Base-by-base conservation (phyloP, 2,113 vertebrate species). In the Cranoglanis bouderius region DNA sequence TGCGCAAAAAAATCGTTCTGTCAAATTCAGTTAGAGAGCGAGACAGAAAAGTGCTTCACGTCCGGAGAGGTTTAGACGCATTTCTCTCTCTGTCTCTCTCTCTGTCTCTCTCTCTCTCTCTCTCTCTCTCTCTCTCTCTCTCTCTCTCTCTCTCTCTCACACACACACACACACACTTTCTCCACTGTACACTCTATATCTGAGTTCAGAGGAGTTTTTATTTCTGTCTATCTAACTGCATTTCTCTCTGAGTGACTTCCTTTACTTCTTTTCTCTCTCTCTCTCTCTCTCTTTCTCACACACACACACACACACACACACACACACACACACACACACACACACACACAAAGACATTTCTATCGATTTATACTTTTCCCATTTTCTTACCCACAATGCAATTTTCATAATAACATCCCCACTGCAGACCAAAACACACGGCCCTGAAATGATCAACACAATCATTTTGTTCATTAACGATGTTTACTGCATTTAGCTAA, bases 21-120 rank as follows among this genome's bases (percentile, higher is more conserved):
- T 81, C 72, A 43, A 87, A 89, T 82, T 87, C 85, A 82, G 82
- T 90, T 90, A 89, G 29, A 75, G 35, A 40, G 80, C 8, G 26
- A 87, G 72, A 87, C 70, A 57, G 70, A 87, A 84, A 35, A 90
- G 82, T 74, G 86, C 85, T 90, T 82, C 87, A 53, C 29, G 81
- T 88, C 82, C 85, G 24, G 32, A 40, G 84, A 89, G 70, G 55
- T 88, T 83, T 88, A 51, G 46, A 70, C 29, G 21, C 75, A 38
- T 57, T 43, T 51, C 24, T 38, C 75, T 4, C 16, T 55, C 38
- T 88, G 49, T 61, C 61, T 51, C 14, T 35, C 61, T 18, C 46
- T 49, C 46, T 55, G 19, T 49, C 21, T 35, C 74, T 6, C 13
- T 53, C 35, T 88, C 32, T 75, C 59, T 49, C 24, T 49, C 82